Base-by-base conservation (phyloP, 2,797 vertebrate species). In the Pogonophryne albipinna region DNA sequence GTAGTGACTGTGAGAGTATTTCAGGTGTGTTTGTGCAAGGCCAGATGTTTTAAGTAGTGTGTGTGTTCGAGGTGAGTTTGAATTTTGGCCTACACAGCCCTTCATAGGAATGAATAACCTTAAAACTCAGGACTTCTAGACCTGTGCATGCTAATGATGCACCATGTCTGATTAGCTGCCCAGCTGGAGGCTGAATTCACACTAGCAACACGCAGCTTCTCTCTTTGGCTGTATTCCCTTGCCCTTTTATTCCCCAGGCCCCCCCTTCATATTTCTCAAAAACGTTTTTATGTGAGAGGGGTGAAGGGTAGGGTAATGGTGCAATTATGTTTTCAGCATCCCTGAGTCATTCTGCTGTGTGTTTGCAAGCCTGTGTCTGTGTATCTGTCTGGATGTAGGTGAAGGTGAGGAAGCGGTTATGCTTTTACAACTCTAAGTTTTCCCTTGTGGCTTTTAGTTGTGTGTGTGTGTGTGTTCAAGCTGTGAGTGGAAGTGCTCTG, bases 101-200 rank as follows among this genome's bases (percentile, higher is more conserved):
- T 9, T 0, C 1, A 9, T 38, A 9, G 34, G 89, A 92, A 86
- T 85, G 80, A 87, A 92, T 92, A 92, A 92, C 91, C 92, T 92
- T 90, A 93, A 91, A 93, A 90, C 87, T 93, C 85, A 71, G 68
- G 85, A 78, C 74, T 47, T 78, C 74, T 47, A 80, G 80, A 91
- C 83, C 79, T 57, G 53, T 85, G 92, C 88, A 94, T 94, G 91
- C 88, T 93, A 94, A 95, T 95, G 92, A 92, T 74, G 56, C 79
- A 76, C 71, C 76, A 47, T 78, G 88, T 87, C 81, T 77, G 76
- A 87, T 89, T 75, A 82, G 82, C 74, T 61, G 58, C 83, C 85
- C 91, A 93, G 86, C 90, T 90, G 88, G 90, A 91, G 88, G 89
- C 81, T 80, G 82, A 83, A 91, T 91, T 87, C 89, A 89, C 85